Conservation (phyloP, 2,113 vertebrate species). For the Porphyrio hochstetteri region DNA sequence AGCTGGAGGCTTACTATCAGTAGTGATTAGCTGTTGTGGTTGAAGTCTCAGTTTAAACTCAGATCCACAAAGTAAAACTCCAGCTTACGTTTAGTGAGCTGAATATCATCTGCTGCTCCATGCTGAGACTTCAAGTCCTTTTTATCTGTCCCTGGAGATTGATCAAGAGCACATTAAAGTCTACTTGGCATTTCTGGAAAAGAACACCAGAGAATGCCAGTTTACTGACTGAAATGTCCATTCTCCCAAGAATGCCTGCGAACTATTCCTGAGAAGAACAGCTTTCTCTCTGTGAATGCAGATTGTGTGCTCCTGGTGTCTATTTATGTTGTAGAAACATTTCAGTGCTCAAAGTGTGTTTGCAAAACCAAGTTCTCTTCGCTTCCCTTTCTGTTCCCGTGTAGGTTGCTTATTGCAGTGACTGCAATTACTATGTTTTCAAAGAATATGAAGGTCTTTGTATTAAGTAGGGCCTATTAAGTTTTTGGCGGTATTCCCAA, state of each 20-base stretch:
- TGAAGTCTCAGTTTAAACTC: not conserved
- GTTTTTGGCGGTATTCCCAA: constrained; percentile 58
- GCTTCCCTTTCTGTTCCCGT: not conserved
- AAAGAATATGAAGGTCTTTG: constrained; percentile 29
- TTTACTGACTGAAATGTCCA: not conserved
- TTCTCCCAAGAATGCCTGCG: not conserved
- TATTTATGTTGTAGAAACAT: constrained; percentile 18
- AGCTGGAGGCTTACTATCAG: not conserved
- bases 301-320: constrained; percentile 1
- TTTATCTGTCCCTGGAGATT: not conserved
- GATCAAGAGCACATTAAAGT: not conserved
- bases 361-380: constrained; percentile 5
- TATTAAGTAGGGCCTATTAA: constrained; percentile 35
- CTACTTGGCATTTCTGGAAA: constrained; percentile 14
- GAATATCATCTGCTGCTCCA: not conserved
- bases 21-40: not conserved
- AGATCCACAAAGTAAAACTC: not conserved
- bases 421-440: not conserved
- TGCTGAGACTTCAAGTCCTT: not conserved
- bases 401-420: not conserved
- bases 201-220: not conserved
- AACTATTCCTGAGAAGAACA: not conserved
- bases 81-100: not conserved
- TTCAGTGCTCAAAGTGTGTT: not conserved
- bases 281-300: constrained; percentile 11